Conservation (phyloP, 2,888 invertebrate species). For the Alviniconcha strummeri region DNA sequence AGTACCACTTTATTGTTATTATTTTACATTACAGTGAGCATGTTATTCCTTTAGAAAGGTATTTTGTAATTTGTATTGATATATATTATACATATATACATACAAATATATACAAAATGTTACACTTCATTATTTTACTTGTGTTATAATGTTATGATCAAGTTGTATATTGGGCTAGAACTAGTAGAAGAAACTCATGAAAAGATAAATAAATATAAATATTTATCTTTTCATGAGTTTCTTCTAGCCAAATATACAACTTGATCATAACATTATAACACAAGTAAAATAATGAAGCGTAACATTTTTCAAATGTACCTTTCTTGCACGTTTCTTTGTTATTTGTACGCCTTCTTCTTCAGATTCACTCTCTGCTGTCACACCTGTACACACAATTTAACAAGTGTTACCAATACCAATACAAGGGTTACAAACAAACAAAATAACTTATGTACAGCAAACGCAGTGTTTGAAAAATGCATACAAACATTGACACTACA, state of each 20-base stretch:
- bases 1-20: too few relatives aligned
- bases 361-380: slow-evolving; percentile 29
- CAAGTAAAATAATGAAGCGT: not conserved
- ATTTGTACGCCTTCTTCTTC: slow-evolving; percentile 25
- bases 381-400: slow-evolving; percentile 5
- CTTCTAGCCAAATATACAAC: not conserved
- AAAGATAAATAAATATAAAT: too few relatives aligned
- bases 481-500: too few relatives aligned
- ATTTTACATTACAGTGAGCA: too few relatives aligned
- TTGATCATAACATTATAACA: not conserved
- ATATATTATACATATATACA: not conserved
- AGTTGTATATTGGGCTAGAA: not conserved
- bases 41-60: too few relatives aligned
- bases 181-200: not conserved
- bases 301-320: not conserved
- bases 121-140: not conserved
- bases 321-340: slow-evolving; percentile 26
- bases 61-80: too few relatives aligned
- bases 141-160: not conserved
- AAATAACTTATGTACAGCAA: too few relatives aligned
- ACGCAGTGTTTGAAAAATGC: too few relatives aligned
- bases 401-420: not conserved
- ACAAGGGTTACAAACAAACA: too few relatives aligned
- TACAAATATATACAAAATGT: not conserved
- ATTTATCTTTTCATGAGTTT: not conserved